phyloP scores from a whole-genome alignment of 2,797 vertebrate genomes.

The Sebastes minor region DNA sequence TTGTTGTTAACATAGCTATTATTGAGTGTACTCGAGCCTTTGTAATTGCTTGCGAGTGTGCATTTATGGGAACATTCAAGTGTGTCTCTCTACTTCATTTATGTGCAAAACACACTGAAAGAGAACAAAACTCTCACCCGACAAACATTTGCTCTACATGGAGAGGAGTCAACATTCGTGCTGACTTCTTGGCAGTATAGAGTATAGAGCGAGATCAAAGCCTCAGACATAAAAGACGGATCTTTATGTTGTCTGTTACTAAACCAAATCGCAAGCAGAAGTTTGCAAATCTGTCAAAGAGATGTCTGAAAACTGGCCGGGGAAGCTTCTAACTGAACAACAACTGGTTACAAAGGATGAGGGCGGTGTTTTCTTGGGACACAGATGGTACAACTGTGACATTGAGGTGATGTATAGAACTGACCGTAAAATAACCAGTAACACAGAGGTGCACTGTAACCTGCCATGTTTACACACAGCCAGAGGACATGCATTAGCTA shows the following conservation, averaged over 20 bases:
- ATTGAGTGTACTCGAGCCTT: neutral
- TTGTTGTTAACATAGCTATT: neutral
- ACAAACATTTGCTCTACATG: neutral
- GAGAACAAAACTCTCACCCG: neutral
- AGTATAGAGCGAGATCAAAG: neutral
- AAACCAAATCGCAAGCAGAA: neutral
- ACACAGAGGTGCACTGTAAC: neutral
- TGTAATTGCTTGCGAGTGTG: slow-evolving; percentile 21
- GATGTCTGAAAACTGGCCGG: neutral
- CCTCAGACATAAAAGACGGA: neutral
- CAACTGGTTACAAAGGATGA: neutral
- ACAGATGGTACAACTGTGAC: neutral
- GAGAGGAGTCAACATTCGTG: neutral
- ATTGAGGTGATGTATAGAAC: slow-evolving; percentile 2
- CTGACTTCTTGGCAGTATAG: neutral
- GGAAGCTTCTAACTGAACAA: neutral
- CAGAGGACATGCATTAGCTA: neutral
- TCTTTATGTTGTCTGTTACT: neutral
- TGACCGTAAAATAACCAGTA: neutral
- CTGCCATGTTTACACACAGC: neutral
- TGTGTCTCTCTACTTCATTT: neutral
- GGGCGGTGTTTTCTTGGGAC: neutral
- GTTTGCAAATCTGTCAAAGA: neutral
- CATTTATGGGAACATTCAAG: neutral
- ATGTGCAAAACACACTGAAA: neutral